Base-by-base conservation (phyloP, 2,797 vertebrate species). In the Atherinosoma microstoma region DNA sequence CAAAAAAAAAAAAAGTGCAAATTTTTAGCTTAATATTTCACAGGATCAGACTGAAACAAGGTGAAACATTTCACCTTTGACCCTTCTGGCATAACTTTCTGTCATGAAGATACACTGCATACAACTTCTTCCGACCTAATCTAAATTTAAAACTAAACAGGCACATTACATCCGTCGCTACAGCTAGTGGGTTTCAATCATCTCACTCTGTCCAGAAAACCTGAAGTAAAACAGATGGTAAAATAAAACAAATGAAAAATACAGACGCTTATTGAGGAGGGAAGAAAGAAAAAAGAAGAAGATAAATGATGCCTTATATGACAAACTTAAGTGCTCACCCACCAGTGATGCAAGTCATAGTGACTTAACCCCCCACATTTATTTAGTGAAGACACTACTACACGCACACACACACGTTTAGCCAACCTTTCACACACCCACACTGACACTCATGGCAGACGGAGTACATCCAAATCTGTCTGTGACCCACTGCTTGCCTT, bases 401-500 rank as follows among this genome's bases (percentile, higher is more conserved):
- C 35, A 70, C 24, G 24, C 24, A 27, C 64, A 67, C 13, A 35
- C 64, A 75, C 73, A 73, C 58, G 58, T 74, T 70, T 22, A 67
- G 24, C 59, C 51, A 63, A 72, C 63, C 67, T 67, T 68, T 80
- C 76, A 71, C 56, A 67, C 30, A 34, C 47, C 15, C 70, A 80
- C 65, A 65, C 56, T 32, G 47, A 82, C 75, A 67, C 78, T 71
- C 65, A 30, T 6, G 34, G 57, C 85, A 87, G 87, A 87, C 83
- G 74, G 72, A 78, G 82, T 53, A 71, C 73, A 76, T 89, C 87
- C 78, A 87, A 91, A 91, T 89, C 86, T 83, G 85, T 88, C 83
- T 85, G 77, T 84, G 78, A 86, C 82, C 84, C 66, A 24, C 82
- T 58, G 83, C 68, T 81, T 81, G 82, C 76, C 80, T 85, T 84